Evolutionary conservation across 2,888 invertebrate genomes (phyloP), one percentile per base, ranked within the genome.

Genomic region (Lithodes maja): DNA sequence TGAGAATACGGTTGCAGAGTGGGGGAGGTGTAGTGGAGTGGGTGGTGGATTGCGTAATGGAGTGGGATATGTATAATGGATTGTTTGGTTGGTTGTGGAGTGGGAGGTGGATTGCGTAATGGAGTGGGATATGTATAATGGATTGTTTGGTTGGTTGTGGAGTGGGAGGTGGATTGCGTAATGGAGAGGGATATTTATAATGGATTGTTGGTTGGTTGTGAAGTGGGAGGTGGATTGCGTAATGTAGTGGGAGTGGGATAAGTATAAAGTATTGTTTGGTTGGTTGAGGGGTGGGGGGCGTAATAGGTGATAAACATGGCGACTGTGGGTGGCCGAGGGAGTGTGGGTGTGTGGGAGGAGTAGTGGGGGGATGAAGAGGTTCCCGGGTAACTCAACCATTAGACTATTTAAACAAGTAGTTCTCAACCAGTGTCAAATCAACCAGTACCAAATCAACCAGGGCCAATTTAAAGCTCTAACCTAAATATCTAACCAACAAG

Each of bases 11-110:
- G 12, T 61, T 61, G 61, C 12, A 12, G 61, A 61, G 33, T 61
- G 61, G 61, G 61, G 61, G 5, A 61, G 17, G 71, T 71, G 71
- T 71, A n/a, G 71, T 71, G 17, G n/a, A n/a, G 71, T 71, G 71
- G 9, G 71, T 71, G 71, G 71, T 3, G n/a, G 71, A n/a, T 3
- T 71, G 17, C 3, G 3, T n/a, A 50, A 52, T 17, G 2, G 2
- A 61, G n/a, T n/a, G 55, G 55, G 61, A 61, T 61, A 61, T 61
- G 12, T 61, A 12, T 61, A 61, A 7, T 61, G 61, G 12, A 7
- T 61, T 12, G 61, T 61, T 61, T 12, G 61, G 12, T 61, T 61
- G 12, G 5, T 61, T 61, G 61, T 61, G 12, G 12, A 61, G 61
- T 5, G 7, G 61, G 7, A 5, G 12, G 61, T 61, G 12, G 61